Percentiles rank a stretch among this genome's conserved stretches.
These are phyloP conservation scores for Caenorhabditis japonica DNA, from an alignment of 2,888 invertebrate species.

Conservation along the genomic window DNA sequence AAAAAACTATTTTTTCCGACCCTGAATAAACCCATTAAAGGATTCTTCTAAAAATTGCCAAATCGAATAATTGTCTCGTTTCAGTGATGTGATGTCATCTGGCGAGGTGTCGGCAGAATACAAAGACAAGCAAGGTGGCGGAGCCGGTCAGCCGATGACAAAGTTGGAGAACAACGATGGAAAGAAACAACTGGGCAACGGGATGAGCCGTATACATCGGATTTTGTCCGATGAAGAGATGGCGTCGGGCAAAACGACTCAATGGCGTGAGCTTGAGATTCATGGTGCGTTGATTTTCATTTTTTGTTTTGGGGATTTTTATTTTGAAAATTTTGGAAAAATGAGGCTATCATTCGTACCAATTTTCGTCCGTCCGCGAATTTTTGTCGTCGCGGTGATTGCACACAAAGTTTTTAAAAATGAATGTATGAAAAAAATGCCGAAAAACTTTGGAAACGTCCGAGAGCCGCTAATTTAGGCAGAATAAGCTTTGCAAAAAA, in stretches of 20 bases:
- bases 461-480: too few relatives aligned
- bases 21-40: too few relatives aligned
- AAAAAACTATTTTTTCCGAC: too few relatives aligned
- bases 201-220: slow-evolving; percentile 70
- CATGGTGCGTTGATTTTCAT: slow-evolving; percentile 64
- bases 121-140: slow-evolving; percentile 63
- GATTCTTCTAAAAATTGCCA: slow-evolving; percentile 1
- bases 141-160: slow-evolving; percentile 68
- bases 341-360: too few relatives aligned
- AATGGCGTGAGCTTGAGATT: slow-evolving; percentile 75
- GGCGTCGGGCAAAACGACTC: slow-evolving; percentile 62
- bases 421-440: too few relatives aligned
- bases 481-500: not conserved
- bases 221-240: slow-evolving; percentile 73
- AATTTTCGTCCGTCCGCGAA: too few relatives aligned
- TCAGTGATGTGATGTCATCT: slow-evolving; percentile 45
- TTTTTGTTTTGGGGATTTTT: not conserved
- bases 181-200: slow-evolving; percentile 66
- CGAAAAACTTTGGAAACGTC: too few relatives aligned
- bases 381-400: too few relatives aligned
- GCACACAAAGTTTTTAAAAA: too few relatives aligned
- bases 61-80: slow-evolving; percentile 4
- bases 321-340: not conserved
- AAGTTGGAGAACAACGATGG: slow-evolving; percentile 66
- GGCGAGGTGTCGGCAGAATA: slow-evolving; percentile 52